Evolutionary conservation across 2,113 vertebrate genomes (phyloP).

Genomic region (Peromyscus californicus): DNA sequence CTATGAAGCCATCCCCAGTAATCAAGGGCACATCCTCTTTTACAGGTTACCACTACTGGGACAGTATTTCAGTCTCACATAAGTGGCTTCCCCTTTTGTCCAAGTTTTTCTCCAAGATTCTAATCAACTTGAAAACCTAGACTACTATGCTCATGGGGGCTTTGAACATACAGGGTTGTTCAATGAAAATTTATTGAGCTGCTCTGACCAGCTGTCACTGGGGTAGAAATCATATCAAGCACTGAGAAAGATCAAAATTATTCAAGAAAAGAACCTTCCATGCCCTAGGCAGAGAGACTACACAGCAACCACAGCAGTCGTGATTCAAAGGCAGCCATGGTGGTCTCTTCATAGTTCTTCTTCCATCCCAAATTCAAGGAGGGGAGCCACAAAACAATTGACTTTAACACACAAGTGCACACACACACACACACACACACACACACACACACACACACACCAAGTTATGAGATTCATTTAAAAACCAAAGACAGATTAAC

Average conservation of each 20-base stretch:
- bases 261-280: background rate
- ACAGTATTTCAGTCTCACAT: background rate
- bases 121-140: constrained; percentile 10
- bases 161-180: background rate
- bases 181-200: constrained; percentile 26
- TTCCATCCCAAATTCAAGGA: background rate
- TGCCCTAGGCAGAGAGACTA: background rate
- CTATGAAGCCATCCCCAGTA: too few species aligned
- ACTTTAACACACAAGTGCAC: background rate
- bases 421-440: background rate
- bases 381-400: background rate
- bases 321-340: background rate
- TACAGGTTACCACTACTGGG: background rate
- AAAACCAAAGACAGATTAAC: constrained; percentile 1
- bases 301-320: background rate
- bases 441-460: background rate
- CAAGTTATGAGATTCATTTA: background rate
- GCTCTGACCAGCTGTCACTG: background rate
- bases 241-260: background rate
- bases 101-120: constrained; percentile 25
- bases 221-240: background rate
- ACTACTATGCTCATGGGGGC: background rate
- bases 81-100: background rate
- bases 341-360: background rate
- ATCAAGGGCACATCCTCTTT: background rate